Percentiles rank a stretch among this genome's conserved stretches.
Evolutionary conservation across 2,113 vertebrate genomes (phyloP).

Genomic region (Coryphaenoides rupestris): DNA sequence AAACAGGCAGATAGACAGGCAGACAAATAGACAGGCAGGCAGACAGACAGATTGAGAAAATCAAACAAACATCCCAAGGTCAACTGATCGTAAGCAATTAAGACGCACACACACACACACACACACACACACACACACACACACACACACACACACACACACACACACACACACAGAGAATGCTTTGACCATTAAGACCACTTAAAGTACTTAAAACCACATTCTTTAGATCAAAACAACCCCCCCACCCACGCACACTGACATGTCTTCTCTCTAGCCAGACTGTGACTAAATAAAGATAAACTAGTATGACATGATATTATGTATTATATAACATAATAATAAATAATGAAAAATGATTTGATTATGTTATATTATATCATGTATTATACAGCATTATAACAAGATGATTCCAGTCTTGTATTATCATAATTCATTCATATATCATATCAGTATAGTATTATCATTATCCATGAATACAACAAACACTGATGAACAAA

Average conservation of each 20-base stretch:
- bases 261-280: too few species aligned
- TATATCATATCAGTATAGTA: too few species aligned
- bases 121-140: background rate
- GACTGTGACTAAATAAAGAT: too few species aligned
- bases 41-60: background rate
- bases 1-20: background rate
- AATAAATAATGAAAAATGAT: too few species aligned
- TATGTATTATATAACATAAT: too few species aligned
- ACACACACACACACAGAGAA: background rate
- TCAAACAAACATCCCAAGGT: background rate
- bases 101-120: background rate
- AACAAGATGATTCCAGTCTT: too few species aligned
- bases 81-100: background rate
- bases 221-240: background rate
- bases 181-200: conserved; percentile 2
- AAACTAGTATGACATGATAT: too few species aligned
- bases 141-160: background rate
- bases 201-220: conserved; percentile 7
- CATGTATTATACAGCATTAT: too few species aligned
- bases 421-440: too few species aligned
- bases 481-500: too few species aligned
- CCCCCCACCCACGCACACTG: too few species aligned
- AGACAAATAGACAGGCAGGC: background rate
- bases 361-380: background rate
- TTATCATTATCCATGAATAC: too few species aligned